Evolutionary conservation across 64 coral and sea anemone genomes (phyloP), one percentile per base, ranked within the genome.

Genomic region (Exaiptasia diaphana): DNA sequence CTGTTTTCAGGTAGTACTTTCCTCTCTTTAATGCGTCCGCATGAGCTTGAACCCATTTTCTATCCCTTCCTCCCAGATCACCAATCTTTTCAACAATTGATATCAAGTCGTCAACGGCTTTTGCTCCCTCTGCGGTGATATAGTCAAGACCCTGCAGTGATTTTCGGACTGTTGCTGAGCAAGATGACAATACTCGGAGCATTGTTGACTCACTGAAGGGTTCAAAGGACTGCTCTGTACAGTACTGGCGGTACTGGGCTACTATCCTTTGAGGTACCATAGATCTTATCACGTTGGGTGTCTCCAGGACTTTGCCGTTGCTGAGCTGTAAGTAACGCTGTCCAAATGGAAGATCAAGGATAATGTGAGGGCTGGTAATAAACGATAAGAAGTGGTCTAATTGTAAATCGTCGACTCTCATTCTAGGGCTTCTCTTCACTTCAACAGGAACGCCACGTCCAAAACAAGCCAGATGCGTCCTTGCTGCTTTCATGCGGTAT

Each of bases 1-100:
- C 83, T 10, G 72, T 62, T 55, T 86, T 86, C 14, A 77, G 62
- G 53, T 77, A 86, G n/a, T 86, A 58, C 48, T 86, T 86, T 67
- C 58, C 83, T 50, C 40, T 58, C 30, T 86, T 86, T 52, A 86
- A 26, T 32, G 56, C 40, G 17, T 67, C 59, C 32, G 65, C 50
- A 41, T 60, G 77, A 29, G 64, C 37, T 39, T 12, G 9, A 50
- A 77, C 30, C 71, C 43, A 68, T 28, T 75, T 41, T 33, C 72
- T 14, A 3, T 77, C 59, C 2, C 27, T 24, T 4, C 55, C 55
- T 22, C 39, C 27, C 39, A 44, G 49, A 15, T 50, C 25, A n/a
- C n/a, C n/a, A 29, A 55, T 71, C 23, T 77, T 68, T 25, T 24
- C 39, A 64, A 53, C 70, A 30, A 64, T 24, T 46, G 53, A 50